These are phyloP conservation scores for Mesocricetus auratus DNA, from an alignment of 2,113 vertebrate species.

Conservation along the genomic window DNA sequence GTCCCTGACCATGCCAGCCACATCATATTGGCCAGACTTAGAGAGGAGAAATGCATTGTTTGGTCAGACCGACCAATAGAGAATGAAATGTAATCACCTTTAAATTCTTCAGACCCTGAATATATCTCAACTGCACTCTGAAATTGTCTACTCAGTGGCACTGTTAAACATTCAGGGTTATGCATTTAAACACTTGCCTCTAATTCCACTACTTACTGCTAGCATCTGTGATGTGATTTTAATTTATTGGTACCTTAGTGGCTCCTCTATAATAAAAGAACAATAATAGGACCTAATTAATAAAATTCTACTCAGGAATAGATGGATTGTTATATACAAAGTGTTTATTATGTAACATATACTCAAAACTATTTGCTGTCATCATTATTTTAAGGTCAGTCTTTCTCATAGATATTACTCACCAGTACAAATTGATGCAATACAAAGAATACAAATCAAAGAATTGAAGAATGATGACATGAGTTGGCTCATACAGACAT, in stretches of 20 bases:
- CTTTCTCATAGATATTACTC: neutral
- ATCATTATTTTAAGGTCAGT: slow-evolving; percentile 15
- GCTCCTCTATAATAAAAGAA: neutral
- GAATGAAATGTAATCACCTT: neutral
- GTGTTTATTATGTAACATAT: neutral
- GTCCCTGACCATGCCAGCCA: neutral
- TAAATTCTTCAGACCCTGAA: slow-evolving; percentile 67
- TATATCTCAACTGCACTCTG: neutral
- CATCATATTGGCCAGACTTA: neutral
- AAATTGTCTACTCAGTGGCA: neutral
- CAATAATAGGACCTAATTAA: neutral
- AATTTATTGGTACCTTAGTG: neutral
- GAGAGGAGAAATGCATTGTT: neutral
- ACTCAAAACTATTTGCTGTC: neutral
- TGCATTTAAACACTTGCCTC: neutral
- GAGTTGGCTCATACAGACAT: neutral
- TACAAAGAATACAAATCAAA: slow-evolving; percentile 11
- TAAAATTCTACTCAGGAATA: neutral
- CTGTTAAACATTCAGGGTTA: neutral
- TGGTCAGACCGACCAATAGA: neutral
- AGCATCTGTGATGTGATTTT: neutral
- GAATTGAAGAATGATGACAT: neutral
- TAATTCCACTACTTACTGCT: neutral
- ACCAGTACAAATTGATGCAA: neutral
- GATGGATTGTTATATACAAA: neutral